These are phyloP conservation scores for Zaprionus ghesquierei DNA, from an alignment of 1,140 invertebrate species.

Conservation along the genomic window DNA sequence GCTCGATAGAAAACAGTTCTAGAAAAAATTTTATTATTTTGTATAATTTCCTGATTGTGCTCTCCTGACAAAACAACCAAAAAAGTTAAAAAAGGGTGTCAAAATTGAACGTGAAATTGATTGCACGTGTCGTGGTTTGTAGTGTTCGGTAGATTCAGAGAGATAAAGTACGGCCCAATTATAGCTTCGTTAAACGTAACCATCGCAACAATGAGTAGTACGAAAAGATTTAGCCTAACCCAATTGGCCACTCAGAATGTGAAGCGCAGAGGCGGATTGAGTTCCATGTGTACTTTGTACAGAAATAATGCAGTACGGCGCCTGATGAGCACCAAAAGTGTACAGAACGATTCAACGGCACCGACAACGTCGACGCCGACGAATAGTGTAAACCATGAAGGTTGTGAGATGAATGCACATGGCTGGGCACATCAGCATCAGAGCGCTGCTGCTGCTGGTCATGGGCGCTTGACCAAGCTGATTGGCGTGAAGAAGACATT, in stretches of 20 bases:
- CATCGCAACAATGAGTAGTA: neutral
- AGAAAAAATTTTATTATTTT: constrained; percentile 14
- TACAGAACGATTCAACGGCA: no score
- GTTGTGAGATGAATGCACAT: no score
- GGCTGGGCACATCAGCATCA: neutral
- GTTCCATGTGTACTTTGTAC: neutral
- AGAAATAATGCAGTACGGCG: neutral
- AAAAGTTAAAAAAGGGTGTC: constrained; percentile 1
- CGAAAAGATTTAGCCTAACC: constrained; percentile 1
- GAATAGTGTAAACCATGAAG: no score
- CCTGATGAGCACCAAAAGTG: no score
- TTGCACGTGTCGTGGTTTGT: no score
- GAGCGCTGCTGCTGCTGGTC: no score
- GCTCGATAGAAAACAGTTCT: constrained; percentile 23
- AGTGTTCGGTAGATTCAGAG: no score
- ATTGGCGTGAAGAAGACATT: constrained; percentile 53
- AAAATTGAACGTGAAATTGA: constrained; percentile 1
- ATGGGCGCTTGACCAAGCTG: constrained; percentile 21
- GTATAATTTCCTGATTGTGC: constrained; percentile 12
- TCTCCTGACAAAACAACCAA: neutral
- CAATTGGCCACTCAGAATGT: constrained; percentile 10
- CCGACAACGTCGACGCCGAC: no score
- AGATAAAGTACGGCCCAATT: no score
- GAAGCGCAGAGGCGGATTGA: neutral
- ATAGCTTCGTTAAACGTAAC: neutral